Evolutionary conservation across 53 echinoderm and acorn worm species (phyloP).

Genomic region (Paelopatides confundens): DNA sequence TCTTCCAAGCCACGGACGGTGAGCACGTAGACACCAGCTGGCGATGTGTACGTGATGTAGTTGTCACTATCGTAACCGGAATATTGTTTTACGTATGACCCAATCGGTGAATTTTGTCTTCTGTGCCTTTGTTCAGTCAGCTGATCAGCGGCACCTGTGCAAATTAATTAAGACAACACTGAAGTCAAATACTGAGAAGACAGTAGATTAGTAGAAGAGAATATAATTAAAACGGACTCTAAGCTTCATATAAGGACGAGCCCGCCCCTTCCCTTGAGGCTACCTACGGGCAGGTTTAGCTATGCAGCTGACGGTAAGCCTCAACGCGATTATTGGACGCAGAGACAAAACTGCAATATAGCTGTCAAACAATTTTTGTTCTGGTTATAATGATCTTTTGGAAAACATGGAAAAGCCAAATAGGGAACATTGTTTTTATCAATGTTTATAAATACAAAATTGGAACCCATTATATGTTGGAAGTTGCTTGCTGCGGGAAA

Average conservation of each 20-base stretch:
- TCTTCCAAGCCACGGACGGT: slow-evolving; percentile 74
- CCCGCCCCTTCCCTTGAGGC: neutral
- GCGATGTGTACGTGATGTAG: slow-evolving; percentile 83
- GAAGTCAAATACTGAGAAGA: neutral
- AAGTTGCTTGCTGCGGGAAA: too few relatives aligned
- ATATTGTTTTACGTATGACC: slow-evolving; percentile 79
- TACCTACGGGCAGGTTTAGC: neutral
- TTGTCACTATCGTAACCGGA: slow-evolving; percentile 77
- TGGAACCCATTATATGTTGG: too few relatives aligned
- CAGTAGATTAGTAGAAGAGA: neutral
- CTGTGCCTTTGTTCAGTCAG: slow-evolving; percentile 87
- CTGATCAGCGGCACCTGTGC: slow-evolving; percentile 88
- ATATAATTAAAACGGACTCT: neutral
- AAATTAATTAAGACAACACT: neutral
- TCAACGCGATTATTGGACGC: neutral
- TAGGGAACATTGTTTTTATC: too few relatives aligned
- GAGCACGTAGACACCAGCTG: slow-evolving; percentile 89
- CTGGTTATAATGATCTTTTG: neutral
- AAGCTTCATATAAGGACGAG: neutral
- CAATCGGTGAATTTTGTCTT: slow-evolving; percentile 64
- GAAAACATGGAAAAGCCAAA: neutral
- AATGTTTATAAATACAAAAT: too few relatives aligned
- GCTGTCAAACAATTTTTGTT: neutral
- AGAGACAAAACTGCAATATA: too few relatives aligned
- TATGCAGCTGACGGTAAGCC: neutral